Evolutionary conservation across 2,113 vertebrate species (phyloP).

Genomic region (Glareola pratincola): DNA sequence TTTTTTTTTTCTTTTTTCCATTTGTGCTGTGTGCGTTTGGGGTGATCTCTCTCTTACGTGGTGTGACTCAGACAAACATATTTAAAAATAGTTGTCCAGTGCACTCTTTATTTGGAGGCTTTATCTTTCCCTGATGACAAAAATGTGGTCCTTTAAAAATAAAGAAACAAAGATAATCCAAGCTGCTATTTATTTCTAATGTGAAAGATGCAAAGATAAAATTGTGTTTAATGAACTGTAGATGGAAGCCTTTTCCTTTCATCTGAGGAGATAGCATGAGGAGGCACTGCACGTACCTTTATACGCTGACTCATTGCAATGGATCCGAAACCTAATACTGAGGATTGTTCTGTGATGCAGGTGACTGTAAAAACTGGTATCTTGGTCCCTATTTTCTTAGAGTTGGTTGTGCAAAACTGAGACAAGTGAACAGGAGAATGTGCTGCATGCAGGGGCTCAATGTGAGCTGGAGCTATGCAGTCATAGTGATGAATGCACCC

Average conservation of each 20-base stretch:
- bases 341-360: background rate
- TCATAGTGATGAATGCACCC: background rate
- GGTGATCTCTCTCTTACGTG: background rate
- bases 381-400: background rate
- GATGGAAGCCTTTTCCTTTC: slow-evolving; percentile 34
- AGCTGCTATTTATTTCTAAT: background rate
- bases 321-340: background rate
- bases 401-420: background rate
- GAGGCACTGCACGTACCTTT: background rate
- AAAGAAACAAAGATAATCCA: background rate
- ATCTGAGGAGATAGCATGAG: background rate
- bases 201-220: background rate
- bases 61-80: background rate
- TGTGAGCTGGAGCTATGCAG: background rate
- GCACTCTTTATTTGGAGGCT: background rate
- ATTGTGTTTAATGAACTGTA: background rate
- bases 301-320: background rate
- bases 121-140: background rate
- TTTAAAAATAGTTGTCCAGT: background rate
- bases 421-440: background rate
- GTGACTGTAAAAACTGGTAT: background rate
- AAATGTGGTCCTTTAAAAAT: background rate
- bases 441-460: background rate
- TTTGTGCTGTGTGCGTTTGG: background rate
- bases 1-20: background rate